Evolutionary conservation across 2,113 vertebrate genomes (phyloP).

Genomic region (Jacana jacana): DNA sequence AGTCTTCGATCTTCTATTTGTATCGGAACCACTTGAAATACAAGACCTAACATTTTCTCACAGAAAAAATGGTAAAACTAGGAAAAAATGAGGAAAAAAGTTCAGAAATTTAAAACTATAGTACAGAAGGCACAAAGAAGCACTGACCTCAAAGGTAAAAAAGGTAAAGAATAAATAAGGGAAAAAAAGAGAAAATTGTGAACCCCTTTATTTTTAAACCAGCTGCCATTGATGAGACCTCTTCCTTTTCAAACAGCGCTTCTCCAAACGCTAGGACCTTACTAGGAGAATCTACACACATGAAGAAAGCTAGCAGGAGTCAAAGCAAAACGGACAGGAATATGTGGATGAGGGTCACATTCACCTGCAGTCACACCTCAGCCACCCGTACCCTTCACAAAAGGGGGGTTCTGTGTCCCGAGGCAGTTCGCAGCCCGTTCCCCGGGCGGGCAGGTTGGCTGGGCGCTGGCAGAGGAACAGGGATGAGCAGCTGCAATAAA

Average conservation of each 20-base stretch:
- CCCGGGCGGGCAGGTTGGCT: neutral
- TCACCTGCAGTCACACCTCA: neutral
- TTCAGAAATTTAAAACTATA: neutral
- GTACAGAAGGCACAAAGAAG: neutral
- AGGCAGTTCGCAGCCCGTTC: neutral
- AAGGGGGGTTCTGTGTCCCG: rapidly evolving
- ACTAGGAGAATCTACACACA: neutral
- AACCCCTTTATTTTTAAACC: neutral
- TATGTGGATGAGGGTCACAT: rapidly evolving
- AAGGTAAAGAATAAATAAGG: neutral
- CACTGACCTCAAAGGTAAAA: neutral
- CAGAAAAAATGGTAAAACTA: no score
- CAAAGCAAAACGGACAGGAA: neutral
- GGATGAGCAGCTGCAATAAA: constrained; percentile 34
- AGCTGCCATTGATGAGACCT: rapidly evolving
- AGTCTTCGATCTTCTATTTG: neutral
- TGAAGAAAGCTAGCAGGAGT: neutral
- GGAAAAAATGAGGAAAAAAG: neutral
- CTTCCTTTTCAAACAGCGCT: neutral
- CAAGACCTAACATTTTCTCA: neutral
- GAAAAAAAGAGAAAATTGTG: neutral
- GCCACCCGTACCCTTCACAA: neutral
- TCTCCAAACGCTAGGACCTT: rapidly evolving
- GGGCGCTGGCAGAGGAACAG: neutral
- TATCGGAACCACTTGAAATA: neutral